These are phyloP conservation scores for Astropecten irregularis DNA, from an alignment of 53 echinoderm and acorn worm species.

Conservation along the genomic window DNA sequence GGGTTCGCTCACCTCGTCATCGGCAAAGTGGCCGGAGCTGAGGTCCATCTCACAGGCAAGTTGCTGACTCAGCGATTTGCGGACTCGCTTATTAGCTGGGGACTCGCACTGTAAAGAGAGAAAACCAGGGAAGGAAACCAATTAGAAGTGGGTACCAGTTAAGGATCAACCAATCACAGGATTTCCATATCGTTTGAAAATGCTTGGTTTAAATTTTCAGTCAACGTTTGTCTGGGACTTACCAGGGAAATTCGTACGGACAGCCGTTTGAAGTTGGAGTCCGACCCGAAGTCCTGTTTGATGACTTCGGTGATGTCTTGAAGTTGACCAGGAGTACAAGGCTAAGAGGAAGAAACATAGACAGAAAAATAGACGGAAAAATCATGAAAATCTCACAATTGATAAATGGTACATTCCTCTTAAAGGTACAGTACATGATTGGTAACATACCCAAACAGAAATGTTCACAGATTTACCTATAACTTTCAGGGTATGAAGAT, in stretches of 20 bases:
- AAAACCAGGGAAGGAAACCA: background rate
- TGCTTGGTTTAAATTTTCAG: too few relatives aligned
- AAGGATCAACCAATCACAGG: too few relatives aligned
- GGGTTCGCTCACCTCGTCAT: constrained; percentile 65
- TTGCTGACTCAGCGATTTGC: constrained; percentile 70
- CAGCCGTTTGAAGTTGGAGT: constrained; percentile 4
- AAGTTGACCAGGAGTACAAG: constrained; percentile 80
- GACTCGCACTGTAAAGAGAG: constrained; percentile 61
- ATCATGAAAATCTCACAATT: too few relatives aligned
- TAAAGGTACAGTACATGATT: too few relatives aligned
- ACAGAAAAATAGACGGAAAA: too few relatives aligned
- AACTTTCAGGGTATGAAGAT: too few relatives aligned
- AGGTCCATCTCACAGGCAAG: constrained; percentile 37
- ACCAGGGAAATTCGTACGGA: constrained; percentile 15
- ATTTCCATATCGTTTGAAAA: too few relatives aligned
- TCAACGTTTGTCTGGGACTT: too few relatives aligned
- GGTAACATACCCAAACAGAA: too few relatives aligned
- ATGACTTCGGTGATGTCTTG: constrained; percentile 92
- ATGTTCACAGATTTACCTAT: too few relatives aligned
- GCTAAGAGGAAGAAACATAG: constrained; percentile 34
- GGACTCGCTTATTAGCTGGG: constrained; percentile 68
- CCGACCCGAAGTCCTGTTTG: constrained; percentile 14
- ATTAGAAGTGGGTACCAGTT: background rate
- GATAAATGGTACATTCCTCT: too few relatives aligned
- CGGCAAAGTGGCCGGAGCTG: constrained; percentile 45